Evolutionary conservation across 2,888 invertebrate genomes (phyloP).

Genomic region (Eretmocerus hayati): DNA sequence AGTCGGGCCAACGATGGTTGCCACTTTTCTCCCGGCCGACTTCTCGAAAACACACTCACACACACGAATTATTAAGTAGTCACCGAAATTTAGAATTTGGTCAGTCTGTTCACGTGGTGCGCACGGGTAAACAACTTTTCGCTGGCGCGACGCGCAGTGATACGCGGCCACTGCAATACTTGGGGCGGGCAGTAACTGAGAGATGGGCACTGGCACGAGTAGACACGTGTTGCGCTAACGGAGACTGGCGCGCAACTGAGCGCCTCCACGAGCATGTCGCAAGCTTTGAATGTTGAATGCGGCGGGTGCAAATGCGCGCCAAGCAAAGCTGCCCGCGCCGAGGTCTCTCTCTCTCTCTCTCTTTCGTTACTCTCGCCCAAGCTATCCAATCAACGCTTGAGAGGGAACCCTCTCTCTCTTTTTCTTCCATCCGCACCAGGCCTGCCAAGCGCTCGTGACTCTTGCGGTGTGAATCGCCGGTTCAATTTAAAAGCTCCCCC

Average conservation of each 20-base stretch:
- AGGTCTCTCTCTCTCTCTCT: conserved; percentile 13
- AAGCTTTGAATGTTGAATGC: conserved; percentile 47
- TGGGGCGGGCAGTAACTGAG: background rate
- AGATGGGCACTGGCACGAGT: background rate
- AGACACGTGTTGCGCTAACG: conserved; percentile 20
- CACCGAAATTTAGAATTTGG: too few species aligned
- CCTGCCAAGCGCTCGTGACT: too few species aligned
- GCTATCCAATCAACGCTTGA: conserved; percentile 25
- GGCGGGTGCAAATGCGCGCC: conserved; percentile 5
- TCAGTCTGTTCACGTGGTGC: too few species aligned
- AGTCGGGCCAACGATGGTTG: too few species aligned
- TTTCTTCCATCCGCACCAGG: too few species aligned
- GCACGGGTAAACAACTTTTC: too few species aligned
- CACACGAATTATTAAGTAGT: too few species aligned
- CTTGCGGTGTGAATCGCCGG: conserved; percentile 48
- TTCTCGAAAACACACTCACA: too few species aligned
- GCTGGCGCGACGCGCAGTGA: too few species aligned
- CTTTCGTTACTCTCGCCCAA: too few species aligned
- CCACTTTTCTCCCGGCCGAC: too few species aligned
- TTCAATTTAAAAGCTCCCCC: conserved; percentile 37
- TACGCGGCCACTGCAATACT: background rate
- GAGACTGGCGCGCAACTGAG: conserved; percentile 46
- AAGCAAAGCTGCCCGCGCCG: conserved; percentile 30
- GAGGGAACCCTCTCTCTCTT: conserved; percentile 41
- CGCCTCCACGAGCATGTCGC: conserved; percentile 40